Evolutionary conservation across 2,797 vertebrate genomes (phyloP).

Genomic region (Gymnopithys bicolor): DNA sequence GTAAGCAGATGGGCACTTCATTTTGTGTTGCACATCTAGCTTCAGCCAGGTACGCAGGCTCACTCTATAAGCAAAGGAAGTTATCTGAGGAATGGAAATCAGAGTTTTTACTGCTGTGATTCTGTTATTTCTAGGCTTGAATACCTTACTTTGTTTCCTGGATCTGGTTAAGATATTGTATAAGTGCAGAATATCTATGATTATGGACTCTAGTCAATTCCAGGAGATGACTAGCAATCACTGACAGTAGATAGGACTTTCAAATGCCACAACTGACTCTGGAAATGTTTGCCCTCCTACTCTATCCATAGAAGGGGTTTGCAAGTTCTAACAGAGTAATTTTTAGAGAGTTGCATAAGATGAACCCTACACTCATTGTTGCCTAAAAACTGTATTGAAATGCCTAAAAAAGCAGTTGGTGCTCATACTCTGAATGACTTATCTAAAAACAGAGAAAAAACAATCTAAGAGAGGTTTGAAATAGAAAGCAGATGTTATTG

Average conservation of each 20-base stretch:
- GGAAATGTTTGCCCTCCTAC: neutral
- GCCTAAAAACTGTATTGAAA: neutral
- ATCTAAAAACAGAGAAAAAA: neutral
- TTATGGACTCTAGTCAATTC: neutral
- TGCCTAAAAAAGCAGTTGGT: neutral
- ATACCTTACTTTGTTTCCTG: neutral
- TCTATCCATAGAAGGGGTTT: neutral
- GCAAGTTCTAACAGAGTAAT: neutral
- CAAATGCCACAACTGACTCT: accelerated
- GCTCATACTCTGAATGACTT: neutral
- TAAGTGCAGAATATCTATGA: neutral
- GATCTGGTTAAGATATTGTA: neutral
- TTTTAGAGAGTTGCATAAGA: neutral
- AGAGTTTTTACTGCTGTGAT: neutral
- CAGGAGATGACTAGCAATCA: neutral
- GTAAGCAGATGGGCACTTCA: neutral
- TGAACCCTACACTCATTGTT: neutral
- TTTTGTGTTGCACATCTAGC: neutral
- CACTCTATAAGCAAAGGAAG: neutral
- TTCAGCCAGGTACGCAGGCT: neutral
- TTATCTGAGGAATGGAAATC: neutral
- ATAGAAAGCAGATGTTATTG: neutral
- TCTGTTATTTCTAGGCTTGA: neutral
- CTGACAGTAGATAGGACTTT: neutral
- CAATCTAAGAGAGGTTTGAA: neutral